Percentiles rank a stretch among this genome's conserved stretches.
phyloP scores from a whole-genome alignment of 1,140 invertebrate species.

The Drosophila tani region DNA sequence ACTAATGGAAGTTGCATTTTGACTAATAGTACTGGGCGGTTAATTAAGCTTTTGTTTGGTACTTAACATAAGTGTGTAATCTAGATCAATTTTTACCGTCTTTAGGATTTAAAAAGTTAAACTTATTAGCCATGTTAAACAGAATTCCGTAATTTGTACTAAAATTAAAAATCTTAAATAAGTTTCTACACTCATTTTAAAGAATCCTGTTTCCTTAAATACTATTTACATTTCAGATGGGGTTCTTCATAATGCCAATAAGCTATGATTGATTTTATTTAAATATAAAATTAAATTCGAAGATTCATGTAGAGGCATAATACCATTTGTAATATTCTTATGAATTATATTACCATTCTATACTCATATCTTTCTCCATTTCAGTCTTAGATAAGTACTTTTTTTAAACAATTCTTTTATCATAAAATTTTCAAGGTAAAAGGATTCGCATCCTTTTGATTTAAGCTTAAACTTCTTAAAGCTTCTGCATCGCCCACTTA shows the following conservation, averaged over 20 bases:
- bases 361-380: no score
- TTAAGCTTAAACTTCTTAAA: conserved; percentile 9
- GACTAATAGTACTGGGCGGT: conserved; percentile 6
- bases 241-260: background rate
- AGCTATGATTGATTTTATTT: background rate
- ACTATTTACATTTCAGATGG: no score
- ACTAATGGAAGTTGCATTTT: conserved; percentile 23
- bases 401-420: no score
- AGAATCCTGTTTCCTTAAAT: no score
- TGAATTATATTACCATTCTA: no score
- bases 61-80: background rate
- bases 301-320: no score
- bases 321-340: no score
- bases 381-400: no score
- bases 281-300: no score
- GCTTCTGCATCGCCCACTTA: background rate
- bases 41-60: conserved; percentile 1
- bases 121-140: background rate
- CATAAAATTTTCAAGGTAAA: background rate
- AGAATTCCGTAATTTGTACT: background rate
- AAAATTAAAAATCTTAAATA: background rate
- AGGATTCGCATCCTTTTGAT: no score
- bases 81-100: background rate
- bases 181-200: background rate
- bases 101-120: background rate